Evolutionary conservation across 1,140 invertebrate species (phyloP).

Genomic region (Anastrepha ludens): DNA sequence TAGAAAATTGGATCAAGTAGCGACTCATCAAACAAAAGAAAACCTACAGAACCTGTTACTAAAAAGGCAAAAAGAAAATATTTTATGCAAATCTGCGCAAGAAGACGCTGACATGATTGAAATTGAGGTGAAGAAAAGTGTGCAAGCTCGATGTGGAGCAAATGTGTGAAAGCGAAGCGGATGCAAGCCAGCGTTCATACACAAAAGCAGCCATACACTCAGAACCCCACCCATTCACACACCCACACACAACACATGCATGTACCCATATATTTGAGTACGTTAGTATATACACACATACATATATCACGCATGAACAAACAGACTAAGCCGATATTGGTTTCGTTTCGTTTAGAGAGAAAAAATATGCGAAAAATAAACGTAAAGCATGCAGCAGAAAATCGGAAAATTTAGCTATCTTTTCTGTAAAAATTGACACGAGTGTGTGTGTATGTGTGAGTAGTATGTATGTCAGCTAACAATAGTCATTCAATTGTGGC

Average conservation of each 20-base stretch:
- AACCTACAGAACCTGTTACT: background rate
- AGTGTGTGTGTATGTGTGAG: background rate
- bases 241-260: background rate
- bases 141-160: background rate
- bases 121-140: conserved; percentile 44
- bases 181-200: background rate
- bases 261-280: background rate
- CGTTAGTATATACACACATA: background rate
- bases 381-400: background rate
- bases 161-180: conserved; percentile 6
- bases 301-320: background rate
- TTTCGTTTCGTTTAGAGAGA: background rate
- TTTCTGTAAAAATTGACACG: background rate
- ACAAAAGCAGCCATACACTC: background rate
- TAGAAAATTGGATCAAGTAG: conserved; percentile 19
- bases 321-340: conserved; percentile 41
- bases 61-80: background rate
- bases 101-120: conserved; percentile 32
- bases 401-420: conserved; percentile 47
- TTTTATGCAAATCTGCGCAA: conserved; percentile 14
- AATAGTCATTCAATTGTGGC: background rate
- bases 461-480: background rate
- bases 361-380: background rate
- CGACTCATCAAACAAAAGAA: background rate
- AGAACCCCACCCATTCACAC: background rate